Evolutionary conservation across 2,888 invertebrate species (phyloP), one percentile per base, ranked within the genome.

Genomic region (Creontiades dilutus): DNA sequence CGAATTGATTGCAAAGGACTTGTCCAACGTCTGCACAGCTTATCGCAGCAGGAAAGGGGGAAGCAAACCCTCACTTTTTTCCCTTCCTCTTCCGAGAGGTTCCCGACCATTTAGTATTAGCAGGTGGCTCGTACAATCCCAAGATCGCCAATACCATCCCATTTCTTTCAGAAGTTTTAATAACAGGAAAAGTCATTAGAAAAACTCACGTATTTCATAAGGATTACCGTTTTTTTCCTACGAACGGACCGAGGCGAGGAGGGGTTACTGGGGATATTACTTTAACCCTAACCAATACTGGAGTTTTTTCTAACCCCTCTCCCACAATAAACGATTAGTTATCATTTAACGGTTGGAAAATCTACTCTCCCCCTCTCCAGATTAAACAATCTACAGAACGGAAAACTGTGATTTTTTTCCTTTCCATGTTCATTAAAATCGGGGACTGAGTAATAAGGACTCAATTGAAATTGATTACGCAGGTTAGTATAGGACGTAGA

Each of bases 141-240:
- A 85, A 80, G 78, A 88, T 55, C 78, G 52, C 88, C 88, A 68
- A 81, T 88, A 57, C 12, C 68, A 37, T 28, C 88, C 78, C 27
- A 19, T 52, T 47, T 23, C 37, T 88, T 52, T 80, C 52, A 47
- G 27, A n/a, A 16, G 2, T 12, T 88, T 80, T 88, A 88, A 88
- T 88, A 88, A 88, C 78, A 16, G 61, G 61, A 37, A 55, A 78
- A 57, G 86, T 52, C 80, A 88, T 61, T 80, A 28, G 80, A 68
- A 88, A 88, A 47, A 23, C 48, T 55, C 76, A 78, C 86, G 88
- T 88, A 88, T 88, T 78, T 88, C 81, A 88, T 46, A 75, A 48
- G 86, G 86, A 47, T 75, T 75, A 86, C 75, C 86, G 12, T 48
- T 52, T 47, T 52, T 7, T n/a, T n/a, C n/a, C 48, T 52, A 52